Evolutionary conservation across 2,113 vertebrate genomes (phyloP), one percentile per base, ranked within the genome.

Genomic region (Neogale vison): DNA sequence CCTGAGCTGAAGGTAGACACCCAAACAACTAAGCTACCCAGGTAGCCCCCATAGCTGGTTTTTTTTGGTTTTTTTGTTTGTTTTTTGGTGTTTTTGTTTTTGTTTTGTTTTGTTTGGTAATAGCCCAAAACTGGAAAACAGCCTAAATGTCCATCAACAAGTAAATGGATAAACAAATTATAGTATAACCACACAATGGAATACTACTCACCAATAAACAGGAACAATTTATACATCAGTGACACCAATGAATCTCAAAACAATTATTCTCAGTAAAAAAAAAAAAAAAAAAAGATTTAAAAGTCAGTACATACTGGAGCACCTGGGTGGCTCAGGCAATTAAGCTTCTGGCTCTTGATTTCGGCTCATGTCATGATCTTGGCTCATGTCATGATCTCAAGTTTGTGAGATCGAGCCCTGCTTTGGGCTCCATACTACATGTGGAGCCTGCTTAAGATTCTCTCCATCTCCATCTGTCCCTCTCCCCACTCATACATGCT

Each of bases 121-220:
- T 12, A 95, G 80, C 10, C 34, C 69, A 76, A 91, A 87, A 72
- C 47, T 84, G 34, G 57, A n/a, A 96, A 93, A 82, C 26, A 90
- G 59, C 23, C 20, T 42, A 86, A 96, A 93, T 69, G 20, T 13
- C 39, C 29, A 67, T 80, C 26, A 67, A 74, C 17, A 76, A 77
- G 50, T 71, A 31, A 89, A 57, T 52, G 34, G 20, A 94, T 88
- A 71, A 92, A 79, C n/a, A 81, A 81, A 63, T 29, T 31, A 3
- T 50, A 45, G 18, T 61, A 24, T 59, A 67, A 67, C 23, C 21
- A 52, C 36, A 87, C 26, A 63, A 71, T 92, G 29, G 29, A 90
- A 76, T 86, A 90, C 14, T 72, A 63, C 23, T 50, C 39, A 34
- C 4, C 71, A 88, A 85, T 52, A 63, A 74, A 65, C 67, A 87